Base-by-base conservation (phyloP, 2,888 invertebrate genomes). In the Lasioglossum oenotherae region DNA sequence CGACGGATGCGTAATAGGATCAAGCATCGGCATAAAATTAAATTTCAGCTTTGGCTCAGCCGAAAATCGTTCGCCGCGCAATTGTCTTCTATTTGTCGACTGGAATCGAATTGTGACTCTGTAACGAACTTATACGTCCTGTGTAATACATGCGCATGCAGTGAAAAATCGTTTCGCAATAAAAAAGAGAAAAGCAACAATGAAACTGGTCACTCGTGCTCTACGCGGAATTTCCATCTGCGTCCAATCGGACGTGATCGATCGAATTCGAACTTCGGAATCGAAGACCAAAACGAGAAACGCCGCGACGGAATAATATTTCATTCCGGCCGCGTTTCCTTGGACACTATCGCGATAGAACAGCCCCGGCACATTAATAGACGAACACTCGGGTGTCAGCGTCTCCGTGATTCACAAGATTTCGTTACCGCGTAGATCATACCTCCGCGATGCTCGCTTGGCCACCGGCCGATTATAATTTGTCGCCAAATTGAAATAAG, bases 381-480 rank as follows among this genome's bases (percentile, higher is more conserved):
- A 31, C 57, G n/a, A 2, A 2, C 16, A 19, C 31, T 60, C 38
- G 41, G 71, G 49, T 67, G 46, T 78, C 38, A 27, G 41, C n/a
- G 14, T 12, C 23, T 44, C 35, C 6, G 35, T 82, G 74, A 78
- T 53, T 83, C 75, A 73, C 46, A 53, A 78, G 74, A 46, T 78
- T 71, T 84, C 74, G 64, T 57, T 78, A 78, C 72, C 75, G 75
- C 84, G 44, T 83, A 75, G 19, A 83, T 83, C 84, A 57, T 31
- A 27, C 19, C 8, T 8, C 27, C 16, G 46, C 71, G 35, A n/a
- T 23, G 12, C n/a, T 31, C 19, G 27, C 53, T 83, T 84, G 84
- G 84, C 84, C 84, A 83, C 75, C 6, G 23, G 1, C 23, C 72
- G 27, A 64, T 84, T 75, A 78, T 72, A 84, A 84, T 84, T 84